Evolutionary conservation across 2,888 invertebrate species (phyloP), one percentile per base, ranked within the genome.

Genomic region (Caenorhabditis sulstoni): DNA sequence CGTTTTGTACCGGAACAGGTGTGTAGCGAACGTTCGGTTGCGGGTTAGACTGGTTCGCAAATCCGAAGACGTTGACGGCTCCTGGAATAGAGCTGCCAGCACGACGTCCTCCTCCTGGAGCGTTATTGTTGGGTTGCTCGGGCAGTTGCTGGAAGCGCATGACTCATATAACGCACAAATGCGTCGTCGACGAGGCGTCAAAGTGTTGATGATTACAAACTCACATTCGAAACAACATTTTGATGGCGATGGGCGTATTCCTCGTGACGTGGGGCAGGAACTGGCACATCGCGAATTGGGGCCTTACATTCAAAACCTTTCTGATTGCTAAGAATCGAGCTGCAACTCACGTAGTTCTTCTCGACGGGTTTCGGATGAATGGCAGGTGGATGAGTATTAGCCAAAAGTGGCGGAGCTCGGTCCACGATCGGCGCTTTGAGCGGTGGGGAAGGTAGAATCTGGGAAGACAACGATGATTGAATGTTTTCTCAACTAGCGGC

Each of bases 61-160:
- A 64, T 29, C 71, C 75, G 20, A 80, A 76, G 1, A 76, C 80
- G 29, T 74, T 74, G 7, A 80, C 80, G 18, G 80, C 80, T 57
- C 80, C 80, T 22, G 80, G 80, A 47, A 80, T 66, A 11, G 47
- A 71, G 49, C 49, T 59, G 18, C 62, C 75, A 14, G 68, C 47
- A 29, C 70, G 64, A 14, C 71, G 35, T 2, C 29, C 52, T 20
- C 58, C 71, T n/a, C 71, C 71, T 47, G 78, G 78, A 61, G 71
- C 78, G 50, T 57, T 66, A 53, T 61, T 74, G 23, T 59, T 52
- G n/a, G 74, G 65, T 29, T 74, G 74, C 50, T 66, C 66, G 35
- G 66, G 65, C 44, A 74, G 47, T 61, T 66, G 74, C 66, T 74
- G 74, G 52, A 66, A 66, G 35, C 45, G 58, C 64, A 73, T 73